phyloP scores from a whole-genome alignment of 2,797 vertebrate genomes.

The Rhynchonycteris naso region DNA sequence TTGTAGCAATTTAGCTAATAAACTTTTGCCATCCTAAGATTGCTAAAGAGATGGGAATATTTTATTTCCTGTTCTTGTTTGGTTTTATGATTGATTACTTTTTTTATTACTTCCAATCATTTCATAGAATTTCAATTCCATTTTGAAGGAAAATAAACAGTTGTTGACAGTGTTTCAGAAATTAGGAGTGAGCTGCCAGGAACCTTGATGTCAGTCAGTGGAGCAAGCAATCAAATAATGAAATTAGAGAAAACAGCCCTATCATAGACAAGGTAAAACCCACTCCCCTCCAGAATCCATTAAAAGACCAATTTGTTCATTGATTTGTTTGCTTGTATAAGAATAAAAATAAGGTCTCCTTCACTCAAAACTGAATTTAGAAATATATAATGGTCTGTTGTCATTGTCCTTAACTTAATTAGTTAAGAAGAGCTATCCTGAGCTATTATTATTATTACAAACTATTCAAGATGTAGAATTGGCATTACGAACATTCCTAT shows the following conservation, averaged over 20 bases:
- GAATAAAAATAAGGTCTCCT: conserved; percentile 53
- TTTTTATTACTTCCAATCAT: not conserved
- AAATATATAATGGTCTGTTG: conserved; percentile 45
- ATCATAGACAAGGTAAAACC: conserved; percentile 56
- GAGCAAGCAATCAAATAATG: conserved; percentile 74
- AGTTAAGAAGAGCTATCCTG: not conserved
- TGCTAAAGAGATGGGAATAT: not conserved
- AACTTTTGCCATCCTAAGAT: not conserved
- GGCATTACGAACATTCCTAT: not conserved
- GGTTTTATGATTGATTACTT: not conserved
- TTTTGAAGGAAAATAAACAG: conserved; percentile 80
- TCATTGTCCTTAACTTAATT: conserved; percentile 25
- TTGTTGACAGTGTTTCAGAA: conserved; percentile 77
- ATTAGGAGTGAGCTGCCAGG: conserved; percentile 79
- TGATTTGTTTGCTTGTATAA: not conserved
- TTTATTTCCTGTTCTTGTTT: conserved; percentile 28
- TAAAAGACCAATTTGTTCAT: not conserved
- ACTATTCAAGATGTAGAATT: not conserved
- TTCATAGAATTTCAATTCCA: conserved; percentile 67
- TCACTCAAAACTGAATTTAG: conserved; percentile 38
- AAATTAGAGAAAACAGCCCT: conserved; percentile 76
- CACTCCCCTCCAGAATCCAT: conserved; percentile 49
- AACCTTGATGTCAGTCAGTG: conserved; percentile 73
- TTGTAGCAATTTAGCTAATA: not conserved
- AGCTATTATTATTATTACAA: not conserved